Evolutionary conservation across 64 coral and sea anemone genomes (phyloP).

Genomic region (Platygyra sinensis): DNA sequence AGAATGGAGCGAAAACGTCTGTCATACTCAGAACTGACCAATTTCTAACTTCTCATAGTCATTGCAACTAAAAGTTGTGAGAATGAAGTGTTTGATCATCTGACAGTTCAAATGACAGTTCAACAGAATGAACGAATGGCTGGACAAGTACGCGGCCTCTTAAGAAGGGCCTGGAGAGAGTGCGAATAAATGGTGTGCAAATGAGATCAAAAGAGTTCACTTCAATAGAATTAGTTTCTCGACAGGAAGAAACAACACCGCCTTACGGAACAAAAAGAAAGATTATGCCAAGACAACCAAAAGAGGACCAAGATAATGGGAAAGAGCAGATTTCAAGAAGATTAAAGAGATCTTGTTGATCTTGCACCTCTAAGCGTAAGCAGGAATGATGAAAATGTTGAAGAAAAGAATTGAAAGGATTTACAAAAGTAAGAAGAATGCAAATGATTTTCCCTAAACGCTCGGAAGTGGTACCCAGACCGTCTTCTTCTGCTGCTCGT

Average conservation of each 20-base stretch:
- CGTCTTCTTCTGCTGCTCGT: conserved; percentile 85
- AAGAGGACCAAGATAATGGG: background rate
- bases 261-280: too few relatives aligned
- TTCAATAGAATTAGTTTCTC: too few relatives aligned
- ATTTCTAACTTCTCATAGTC: background rate
- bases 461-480: conserved; percentile 83
- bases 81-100: background rate
- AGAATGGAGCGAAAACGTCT: background rate
- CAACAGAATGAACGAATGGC: too few relatives aligned
- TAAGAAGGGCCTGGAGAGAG: too few relatives aligned
- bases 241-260: too few relatives aligned
- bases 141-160: too few relatives aligned
- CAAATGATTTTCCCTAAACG: conserved; percentile 2
- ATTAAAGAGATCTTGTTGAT: background rate
- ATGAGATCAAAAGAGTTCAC: too few relatives aligned
- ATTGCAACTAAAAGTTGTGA: background rate
- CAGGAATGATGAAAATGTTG: background rate
- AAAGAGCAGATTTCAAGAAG: background rate
- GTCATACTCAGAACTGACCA: background rate
- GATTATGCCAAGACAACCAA: background rate
- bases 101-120: too few relatives aligned
- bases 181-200: too few relatives aligned
- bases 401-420: background rate
- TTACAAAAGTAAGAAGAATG: background rate
- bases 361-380: background rate